Evolutionary conservation across 2,888 invertebrate species (phyloP), one percentile per base, ranked within the genome.

Genomic region (Heliconius ethilla): DNA sequence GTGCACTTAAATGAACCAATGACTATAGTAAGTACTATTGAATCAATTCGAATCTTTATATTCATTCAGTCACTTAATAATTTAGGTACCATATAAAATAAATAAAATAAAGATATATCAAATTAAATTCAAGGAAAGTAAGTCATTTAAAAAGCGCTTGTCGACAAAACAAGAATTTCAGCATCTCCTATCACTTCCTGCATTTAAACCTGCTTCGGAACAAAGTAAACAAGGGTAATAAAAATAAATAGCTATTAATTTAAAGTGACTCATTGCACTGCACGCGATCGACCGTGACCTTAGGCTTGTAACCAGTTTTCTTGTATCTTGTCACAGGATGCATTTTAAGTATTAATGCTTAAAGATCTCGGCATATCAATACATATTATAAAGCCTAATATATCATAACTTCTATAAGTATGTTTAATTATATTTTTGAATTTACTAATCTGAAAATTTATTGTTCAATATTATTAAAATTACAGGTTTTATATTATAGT

Each of bases 221-320:
- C 72, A 59, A 72, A 33, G 33, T 59, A 72, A 72, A 59, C 37
- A 59, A 45, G 45, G 55, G 55, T n/a, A 72, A 59, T 59, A 59
- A 59, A 59, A n/a, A 59, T n/a, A 59, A n/a, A 59, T n/a, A n/a
- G 3, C 13, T 59, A 72, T 25, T 15, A 13, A 69, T 45, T 37
- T 59, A 33, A 59, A 25, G 25, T 72, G 72, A 72, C 72, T 72
- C 75, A 83, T 72, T 72, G 59, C 59, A 72, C 75, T 81, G 84
- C 82, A 83, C 82, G 82, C 83, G 84, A 51, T 74, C 78, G 82
- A 84, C 88, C 88, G 83, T 88, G 88, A 87, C 87, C 88, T 84
- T 82, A 25, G 73, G 63, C 69, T 74, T 59, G 33, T 77, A 70
- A 81, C 81, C 79, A 79, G 80, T 82, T 78, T 77, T 25, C 51